Conservation (phyloP, 2,113 vertebrate species). For the Mesembrinibis cayennensis region DNA sequence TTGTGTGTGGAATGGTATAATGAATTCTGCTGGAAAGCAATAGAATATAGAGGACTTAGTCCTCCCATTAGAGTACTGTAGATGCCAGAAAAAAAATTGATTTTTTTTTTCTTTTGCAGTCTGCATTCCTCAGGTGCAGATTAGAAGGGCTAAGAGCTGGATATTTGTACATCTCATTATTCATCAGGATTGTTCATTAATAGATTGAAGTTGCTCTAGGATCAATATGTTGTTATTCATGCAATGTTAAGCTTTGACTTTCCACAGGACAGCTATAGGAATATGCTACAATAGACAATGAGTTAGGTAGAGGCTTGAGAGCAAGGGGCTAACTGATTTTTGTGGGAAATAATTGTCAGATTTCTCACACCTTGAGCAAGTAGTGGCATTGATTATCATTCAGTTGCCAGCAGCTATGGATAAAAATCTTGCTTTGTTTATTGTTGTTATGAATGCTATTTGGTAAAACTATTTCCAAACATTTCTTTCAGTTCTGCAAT, state of each 20-base stretch:
- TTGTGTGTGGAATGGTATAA: background rate
- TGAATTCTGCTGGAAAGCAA: background rate
- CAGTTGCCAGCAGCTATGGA: background rate
- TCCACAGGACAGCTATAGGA: background rate
- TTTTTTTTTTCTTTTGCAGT: background rate
- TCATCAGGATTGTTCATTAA: background rate
- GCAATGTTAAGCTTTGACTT: background rate
- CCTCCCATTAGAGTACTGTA: background rate
- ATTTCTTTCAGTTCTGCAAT: background rate
- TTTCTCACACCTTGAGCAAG: background rate
- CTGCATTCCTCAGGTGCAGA: background rate
- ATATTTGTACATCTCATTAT: background rate
- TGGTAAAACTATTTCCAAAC: background rate
- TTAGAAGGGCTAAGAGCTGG: background rate
- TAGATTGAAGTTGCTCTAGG: background rate
- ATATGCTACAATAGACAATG: background rate
- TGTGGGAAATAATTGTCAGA: background rate
- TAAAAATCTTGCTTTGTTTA: background rate
- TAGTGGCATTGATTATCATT: background rate
- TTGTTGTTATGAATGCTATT: background rate
- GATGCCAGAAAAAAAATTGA: rapidly evolving
- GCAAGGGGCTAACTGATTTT: background rate
- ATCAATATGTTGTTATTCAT: background rate
- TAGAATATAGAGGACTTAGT: background rate
- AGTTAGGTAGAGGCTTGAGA: background rate